A percentile compares a stretch with the other conserved stretches of the same genome.
Evolutionary conservation across 1,140 invertebrate species (phyloP).

Genomic region (Laupala kohalensis): DNA sequence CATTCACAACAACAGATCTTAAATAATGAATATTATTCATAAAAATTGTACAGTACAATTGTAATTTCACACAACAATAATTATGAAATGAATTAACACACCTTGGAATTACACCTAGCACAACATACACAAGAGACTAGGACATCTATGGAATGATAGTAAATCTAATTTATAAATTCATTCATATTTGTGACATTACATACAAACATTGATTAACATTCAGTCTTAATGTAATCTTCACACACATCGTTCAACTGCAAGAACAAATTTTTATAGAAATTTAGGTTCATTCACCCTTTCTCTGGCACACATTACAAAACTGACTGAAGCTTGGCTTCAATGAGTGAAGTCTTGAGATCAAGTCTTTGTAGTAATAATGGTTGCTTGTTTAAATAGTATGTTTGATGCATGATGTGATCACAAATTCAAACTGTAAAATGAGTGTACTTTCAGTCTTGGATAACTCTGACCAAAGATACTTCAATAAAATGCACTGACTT

Average conservation of each 20-base stretch:
- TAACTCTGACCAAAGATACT: not conserved
- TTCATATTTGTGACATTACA: not conserved
- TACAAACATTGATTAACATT: not conserved
- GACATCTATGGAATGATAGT: not conserved
- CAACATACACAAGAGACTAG: not conserved
- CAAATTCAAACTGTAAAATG: not conserved
- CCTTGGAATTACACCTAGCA: too few relatives aligned
- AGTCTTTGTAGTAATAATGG: not conserved
- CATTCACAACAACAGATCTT: too few relatives aligned
- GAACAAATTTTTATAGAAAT: not conserved
- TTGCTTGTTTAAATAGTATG: not conserved
- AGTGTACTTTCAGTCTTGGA: not conserved
- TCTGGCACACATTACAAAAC: too few relatives aligned
- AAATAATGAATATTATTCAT: too few relatives aligned
- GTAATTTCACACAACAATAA: too few relatives aligned
- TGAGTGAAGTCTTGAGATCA: not conserved
- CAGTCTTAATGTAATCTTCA: not conserved
- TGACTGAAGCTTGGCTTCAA: not conserved
- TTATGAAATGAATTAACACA: too few relatives aligned
- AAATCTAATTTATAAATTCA: not conserved
- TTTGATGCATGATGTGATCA: not conserved
- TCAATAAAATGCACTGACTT: not conserved
- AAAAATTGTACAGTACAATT: too few relatives aligned
- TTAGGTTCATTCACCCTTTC: not conserved
- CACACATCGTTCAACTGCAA: not conserved